Percentiles rank a stretch among this genome's conserved stretches.
Conservation (phyloP, 2,113 vertebrate genomes). For the Pygoscelis antarcticus region DNA sequence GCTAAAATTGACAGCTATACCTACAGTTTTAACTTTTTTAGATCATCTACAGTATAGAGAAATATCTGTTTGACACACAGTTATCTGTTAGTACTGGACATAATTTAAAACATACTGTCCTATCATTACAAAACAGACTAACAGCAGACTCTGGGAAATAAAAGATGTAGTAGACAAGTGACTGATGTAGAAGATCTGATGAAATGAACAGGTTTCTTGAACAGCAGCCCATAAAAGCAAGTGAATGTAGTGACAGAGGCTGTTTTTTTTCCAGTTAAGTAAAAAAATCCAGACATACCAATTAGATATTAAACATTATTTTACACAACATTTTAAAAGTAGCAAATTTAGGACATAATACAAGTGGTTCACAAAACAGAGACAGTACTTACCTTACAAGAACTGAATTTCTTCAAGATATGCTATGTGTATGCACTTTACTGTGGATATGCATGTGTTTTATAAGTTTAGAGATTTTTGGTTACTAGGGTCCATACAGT, state of each 20-base stretch:
- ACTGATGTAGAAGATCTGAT: neutral
- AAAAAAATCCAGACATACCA: neutral
- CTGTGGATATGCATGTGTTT: neutral
- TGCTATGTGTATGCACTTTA: neutral
- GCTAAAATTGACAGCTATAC: neutral
- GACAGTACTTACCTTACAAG: slow-evolving; percentile 36
- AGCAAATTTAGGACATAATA: neutral
- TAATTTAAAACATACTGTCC: neutral
- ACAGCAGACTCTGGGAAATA: neutral
- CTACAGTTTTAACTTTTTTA: neutral
- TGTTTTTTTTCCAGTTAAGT: neutral
- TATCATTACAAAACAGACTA: neutral
- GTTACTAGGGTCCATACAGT: neutral
- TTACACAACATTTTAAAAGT: neutral
- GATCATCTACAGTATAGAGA: neutral
- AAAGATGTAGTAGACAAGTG: neutral
- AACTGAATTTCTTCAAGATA: neutral
- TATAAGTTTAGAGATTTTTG: neutral
- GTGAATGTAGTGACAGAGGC: neutral
- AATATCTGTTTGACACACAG: neutral
- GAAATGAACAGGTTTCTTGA: neutral
- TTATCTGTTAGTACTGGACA: neutral
- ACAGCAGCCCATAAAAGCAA: neutral
- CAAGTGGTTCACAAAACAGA: neutral
- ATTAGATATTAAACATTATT: neutral